Evolutionary conservation across 2,797 vertebrate species (phyloP), one percentile per base, ranked within the genome.

Genomic region (Gallinago solitaria): DNA sequence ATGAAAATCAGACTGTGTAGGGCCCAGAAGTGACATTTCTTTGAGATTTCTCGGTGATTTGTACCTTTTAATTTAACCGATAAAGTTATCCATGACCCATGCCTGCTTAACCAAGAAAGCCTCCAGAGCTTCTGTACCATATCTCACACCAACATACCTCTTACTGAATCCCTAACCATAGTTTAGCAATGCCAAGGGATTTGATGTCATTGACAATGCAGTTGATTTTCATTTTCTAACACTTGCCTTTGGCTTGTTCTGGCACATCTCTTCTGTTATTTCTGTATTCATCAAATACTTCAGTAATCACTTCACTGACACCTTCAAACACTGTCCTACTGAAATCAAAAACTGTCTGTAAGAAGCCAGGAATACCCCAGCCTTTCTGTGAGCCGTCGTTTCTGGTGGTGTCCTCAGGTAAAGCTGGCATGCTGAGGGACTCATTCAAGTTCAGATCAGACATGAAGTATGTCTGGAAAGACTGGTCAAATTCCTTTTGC

Each of bases 271-370:
- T 96, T 69, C 94, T 94, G 0, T 94, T 89, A 57, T 96, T 93
- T n/a, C 97, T 96, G 75, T 98, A 75, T 76, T 98, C 97, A 59
- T 98, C 97, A 56, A 99, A 98, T 20, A 93, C 97, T 12, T 98
- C 97, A 0, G 98, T 98, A 94, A 99, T 97, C 90, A 98, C 98
- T 12, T 98, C 97, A 9, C 98, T 98, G 77, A 99, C 98, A 68
- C 98, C 98, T 84, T 98, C 98, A 51, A 98, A 98, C 96, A 99
- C 91, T 0, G 98, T 98, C 92, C 96, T 98, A 16, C 98, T 98
- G 82, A 99, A 99, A 93, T 99, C 98, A 83, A 98, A 98, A 97
- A 99, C 98, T 65, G 91, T 96, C 87, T 99, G 98, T 83, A 99
- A 91, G 94, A 99, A 98, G 65, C 98, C 96, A 2, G 98, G 98